Base-by-base conservation (phyloP, 2,113 vertebrate genomes). In the Platanista minor region DNA sequence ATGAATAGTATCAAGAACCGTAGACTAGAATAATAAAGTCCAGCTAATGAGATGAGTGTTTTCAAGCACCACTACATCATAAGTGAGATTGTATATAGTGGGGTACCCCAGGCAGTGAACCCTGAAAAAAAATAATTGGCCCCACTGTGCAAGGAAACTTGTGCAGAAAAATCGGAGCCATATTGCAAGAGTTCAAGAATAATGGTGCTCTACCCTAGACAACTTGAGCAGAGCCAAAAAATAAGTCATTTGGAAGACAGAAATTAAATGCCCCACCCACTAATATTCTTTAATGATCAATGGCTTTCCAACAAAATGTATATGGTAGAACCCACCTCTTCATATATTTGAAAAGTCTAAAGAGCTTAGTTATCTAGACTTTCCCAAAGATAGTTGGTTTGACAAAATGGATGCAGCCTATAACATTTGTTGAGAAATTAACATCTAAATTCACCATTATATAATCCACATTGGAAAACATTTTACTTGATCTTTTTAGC, bases 61-160 rank as follows among this genome's bases (percentile, higher is more conserved):
- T 94, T 88, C 87, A 97, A 97, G 94, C 96, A 97, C 96, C 95
- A 92, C 96, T 84, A 84, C 41, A 54, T 94, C 20, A 1, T 92
- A 85, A 78, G 69, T 91, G 83, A 95, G 74, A 95, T 77, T 77
- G 39, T 36, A 90, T 21, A 93, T 8, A 92, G 59, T 84, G 83
- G 93, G 80, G 64, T 52, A 49, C 2, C 61, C 95, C 74, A 94
- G 61, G 18, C 80, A 94, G 85, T 77, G 27, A 77, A 93, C 78
- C 66, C 46, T 94, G 78, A n/a, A 1, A 74, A 27, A 86, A 89
- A 49, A n/a, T 17, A 6, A 31, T 14, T 18, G 43, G 27, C 54
- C 90, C 31, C 4, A 87, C 17, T 27, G 83, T 66, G 86, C 62
- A 67, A 89, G 88, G 23, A 95, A 93, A 94, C 71, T 36, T 94